Evolutionary conservation across 1,140 invertebrate genomes (phyloP), one percentile per base, ranked within the genome.

Genomic region (Ephestia elutella): DNA sequence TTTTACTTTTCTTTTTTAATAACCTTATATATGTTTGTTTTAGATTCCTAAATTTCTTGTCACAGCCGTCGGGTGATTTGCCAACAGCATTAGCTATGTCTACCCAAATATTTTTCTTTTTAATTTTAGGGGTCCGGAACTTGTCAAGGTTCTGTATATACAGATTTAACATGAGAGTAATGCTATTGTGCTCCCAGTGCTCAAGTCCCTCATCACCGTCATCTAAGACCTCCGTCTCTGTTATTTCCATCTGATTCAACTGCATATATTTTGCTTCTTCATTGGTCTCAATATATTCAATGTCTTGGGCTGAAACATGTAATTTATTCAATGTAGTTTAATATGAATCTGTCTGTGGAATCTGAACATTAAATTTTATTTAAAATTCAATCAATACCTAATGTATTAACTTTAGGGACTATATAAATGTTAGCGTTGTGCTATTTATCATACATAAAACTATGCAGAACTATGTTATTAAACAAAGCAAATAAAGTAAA

Each of bases 41-140:
- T 35, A 88, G 62, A 69, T 86, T 88, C 61, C 86, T 73, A 65
- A 86, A 86, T 63, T 88, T 88, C 63, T 86, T 88, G 59, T 88
- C 84, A 71, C 84, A 88, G 50, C 74, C 73, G 8, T 86, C 82
- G 20, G 83, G 78, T 5, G 75, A 63, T 67, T 84, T 86, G 0
- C 80, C 80, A 4, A 88, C 64, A 5, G 66, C 70, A 58, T 73
- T 75, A 1, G 68, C 68, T 30, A 87, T 85, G 5, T 88, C 81
- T 7, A 76, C 61, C 86, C 86, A 88, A 0, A 88, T 72, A 78
- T 83, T 86, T 54, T 87, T 88, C 63, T 88, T 88, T 48, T 73
- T 82, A 17, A 87, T 81, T 75, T 87, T 86, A 35, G 83, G 81
- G 60, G 81, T 85, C 57, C 81, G 71, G 59, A 88, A 88, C 60